Base-by-base conservation (phyloP, 2,797 vertebrate genomes). In the Antrozous pallidus region DNA sequence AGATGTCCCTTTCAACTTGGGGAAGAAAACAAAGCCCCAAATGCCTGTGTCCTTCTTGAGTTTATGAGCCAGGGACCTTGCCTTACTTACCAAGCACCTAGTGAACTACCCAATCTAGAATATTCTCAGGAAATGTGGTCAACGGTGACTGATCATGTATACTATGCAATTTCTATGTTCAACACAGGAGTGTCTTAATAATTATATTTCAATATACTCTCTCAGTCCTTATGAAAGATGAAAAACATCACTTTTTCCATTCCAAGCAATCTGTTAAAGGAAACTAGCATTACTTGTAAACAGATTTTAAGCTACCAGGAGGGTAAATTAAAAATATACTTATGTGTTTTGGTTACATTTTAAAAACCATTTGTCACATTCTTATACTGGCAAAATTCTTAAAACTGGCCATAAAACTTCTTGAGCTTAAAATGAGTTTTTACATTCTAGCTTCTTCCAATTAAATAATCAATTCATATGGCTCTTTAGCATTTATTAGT, bases 211-310 rank as follows among this genome's bases (percentile, higher is more conserved):
- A 97, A 84, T 96, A 96, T 58, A 86, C 12, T 85, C 14, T 89
- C 90, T 94, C 38, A 56, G 83, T 78, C 45, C 69, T 92, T 93
- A 96, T 54, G 61, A 47, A 90, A 88, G 75, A 95, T 83, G n/a
- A 96, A 95, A 95, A 91, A 87, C 33, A 94, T 79, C 73, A 79
- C 74, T 61, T 95, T 90, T 94, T 84, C 83, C 40, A 93, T 91
- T 96, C 96, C 73, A 94, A 84, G 94, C 94, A 97, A 95, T 97
- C 96, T 96, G 96, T 96, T 88, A 94, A 96, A 96, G 54, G 69
- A 96, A 96, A 96, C 71, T 81, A 96, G 73, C 88, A 85, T 89
- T 86, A 93, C 95, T 95, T 90, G 54, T 95, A 95, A 96, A 97
- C 95, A 97, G 88, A 96, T 94, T 93, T 91, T 63, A 94, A 97